Conservation (phyloP, 2,113 vertebrate species). For the Alces alces region DNA sequence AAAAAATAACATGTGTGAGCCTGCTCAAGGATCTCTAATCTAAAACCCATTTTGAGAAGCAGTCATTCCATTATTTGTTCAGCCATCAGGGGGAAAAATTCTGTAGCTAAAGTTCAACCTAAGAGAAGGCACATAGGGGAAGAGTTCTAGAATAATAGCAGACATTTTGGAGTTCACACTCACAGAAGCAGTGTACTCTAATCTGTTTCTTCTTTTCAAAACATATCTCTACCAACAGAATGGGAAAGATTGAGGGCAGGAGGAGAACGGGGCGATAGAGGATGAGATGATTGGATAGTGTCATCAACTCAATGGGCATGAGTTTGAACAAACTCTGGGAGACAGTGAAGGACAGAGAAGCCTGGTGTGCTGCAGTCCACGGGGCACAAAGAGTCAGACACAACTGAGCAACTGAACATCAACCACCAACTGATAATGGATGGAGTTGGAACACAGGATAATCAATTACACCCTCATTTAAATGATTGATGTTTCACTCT, state of each 20-base stretch:
- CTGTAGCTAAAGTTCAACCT: not conserved
- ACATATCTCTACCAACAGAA: not conserved
- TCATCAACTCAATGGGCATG: not conserved
- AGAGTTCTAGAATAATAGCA: not conserved
- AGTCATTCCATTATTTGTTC: not conserved
- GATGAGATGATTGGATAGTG: not conserved
- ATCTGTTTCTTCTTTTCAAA: not conserved
- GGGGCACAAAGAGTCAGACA: not conserved
- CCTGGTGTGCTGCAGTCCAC: not conserved
- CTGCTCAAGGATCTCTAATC: not conserved
- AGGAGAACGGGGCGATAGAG: not conserved
- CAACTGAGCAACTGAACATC: not conserved
- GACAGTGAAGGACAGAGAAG: not conserved
- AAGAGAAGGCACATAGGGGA: not conserved
- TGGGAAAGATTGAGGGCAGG: not conserved
- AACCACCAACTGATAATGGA: not conserved
- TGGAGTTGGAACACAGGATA: not conserved
- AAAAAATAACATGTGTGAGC: not conserved
- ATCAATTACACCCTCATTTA: not conserved
- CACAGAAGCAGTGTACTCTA: not conserved
- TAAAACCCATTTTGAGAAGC: slow-evolving; percentile 25
- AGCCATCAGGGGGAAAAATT: not conserved
- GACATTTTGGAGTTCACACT: not conserved
- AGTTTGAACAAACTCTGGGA: not conserved
- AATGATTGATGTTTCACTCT: not conserved